Percentiles rank a stretch among this genome's conserved stretches.
These are phyloP conservation scores for Aleiodes leptofemur DNA, from an alignment of 2,888 invertebrate species.

Conservation along the genomic window DNA sequence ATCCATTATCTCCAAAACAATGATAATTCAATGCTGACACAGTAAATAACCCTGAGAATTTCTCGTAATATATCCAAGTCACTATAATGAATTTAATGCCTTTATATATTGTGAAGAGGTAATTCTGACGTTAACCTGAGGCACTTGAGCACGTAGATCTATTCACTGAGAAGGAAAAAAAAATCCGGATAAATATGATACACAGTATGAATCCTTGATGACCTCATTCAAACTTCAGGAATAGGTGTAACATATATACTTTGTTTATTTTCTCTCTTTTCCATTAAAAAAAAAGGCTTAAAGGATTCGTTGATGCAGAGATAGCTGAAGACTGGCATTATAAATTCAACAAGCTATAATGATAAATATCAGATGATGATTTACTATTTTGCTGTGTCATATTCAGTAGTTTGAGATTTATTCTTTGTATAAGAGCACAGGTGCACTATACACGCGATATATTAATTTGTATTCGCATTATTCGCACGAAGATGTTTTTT, in stretches of 20 bases:
- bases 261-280: conserved; percentile 2
- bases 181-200: no score
- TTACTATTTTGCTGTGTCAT: conserved; percentile 8
- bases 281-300: not conserved
- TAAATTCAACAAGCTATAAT: conserved; percentile 9
- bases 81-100: conserved; percentile 30
- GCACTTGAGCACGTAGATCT: not conserved
- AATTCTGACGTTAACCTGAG: conserved; percentile 26
- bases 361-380: not conserved
- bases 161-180: not conserved
- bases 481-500: not conserved
- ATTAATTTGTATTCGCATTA: conserved; percentile 8
- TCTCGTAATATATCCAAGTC: not conserved
- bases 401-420: conserved; percentile 18
- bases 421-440: not conserved
- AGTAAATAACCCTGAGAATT: conserved; percentile 24
- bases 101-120: conserved; percentile 20
- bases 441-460: conserved; percentile 8
- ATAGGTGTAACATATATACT: not conserved
- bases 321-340: not conserved
- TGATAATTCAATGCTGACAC: no score
- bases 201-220: conserved; percentile 7
- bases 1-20: no score
- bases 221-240: conserved; percentile 5
- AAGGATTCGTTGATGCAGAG: not conserved